Percentiles rank a stretch among this genome's conserved stretches.
These are phyloP conservation scores for Sinonovacula constricta DNA, from an alignment of 1,140 invertebrate genomes.

Conservation along the genomic window DNA sequence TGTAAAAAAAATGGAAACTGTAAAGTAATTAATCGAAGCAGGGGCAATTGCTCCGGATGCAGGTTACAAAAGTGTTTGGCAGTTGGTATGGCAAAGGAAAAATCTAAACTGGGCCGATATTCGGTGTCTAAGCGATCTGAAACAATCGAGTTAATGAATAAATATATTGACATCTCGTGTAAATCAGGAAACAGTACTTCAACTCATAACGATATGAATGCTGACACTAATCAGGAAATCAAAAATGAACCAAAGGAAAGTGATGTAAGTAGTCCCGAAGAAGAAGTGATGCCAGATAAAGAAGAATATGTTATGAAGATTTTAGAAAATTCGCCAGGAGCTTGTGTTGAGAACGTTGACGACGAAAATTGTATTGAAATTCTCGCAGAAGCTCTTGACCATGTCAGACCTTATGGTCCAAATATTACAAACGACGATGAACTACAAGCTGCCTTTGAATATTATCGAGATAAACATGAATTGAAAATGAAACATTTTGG, in stretches of 20 bases:
- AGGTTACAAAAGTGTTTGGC: constrained; percentile 70
- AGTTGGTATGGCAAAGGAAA: constrained; percentile 73
- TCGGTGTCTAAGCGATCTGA: constrained; percentile 57
- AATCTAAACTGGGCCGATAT: constrained; percentile 53
- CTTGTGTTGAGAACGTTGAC: background rate
- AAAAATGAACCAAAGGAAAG: constrained; percentile 44
- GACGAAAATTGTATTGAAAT: background rate
- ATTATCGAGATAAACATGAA: constrained; percentile 32
- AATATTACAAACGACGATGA: constrained; percentile 13
- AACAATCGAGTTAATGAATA: constrained; percentile 47
- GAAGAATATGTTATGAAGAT: constrained; percentile 5
- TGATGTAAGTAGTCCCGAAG: background rate
- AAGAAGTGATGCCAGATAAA: background rate
- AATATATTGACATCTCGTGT: too few species aligned
- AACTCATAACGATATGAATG: too few species aligned
- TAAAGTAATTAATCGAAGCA: constrained; percentile 61
- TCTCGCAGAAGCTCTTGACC: constrained; percentile 15
- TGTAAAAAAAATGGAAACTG: constrained; percentile 65
- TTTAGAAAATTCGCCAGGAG: background rate
- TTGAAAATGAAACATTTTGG: constrained; percentile 22
- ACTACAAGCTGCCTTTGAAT: constrained; percentile 16
- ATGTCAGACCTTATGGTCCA: constrained; percentile 35
- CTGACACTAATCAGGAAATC: constrained; percentile 1
- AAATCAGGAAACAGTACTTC: too few species aligned
- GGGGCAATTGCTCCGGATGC: constrained; percentile 72